Evolutionary conservation across 2,888 invertebrate species (phyloP), one percentile per base, ranked within the genome.

Genomic region (Rhorus exstirpatorius): DNA sequence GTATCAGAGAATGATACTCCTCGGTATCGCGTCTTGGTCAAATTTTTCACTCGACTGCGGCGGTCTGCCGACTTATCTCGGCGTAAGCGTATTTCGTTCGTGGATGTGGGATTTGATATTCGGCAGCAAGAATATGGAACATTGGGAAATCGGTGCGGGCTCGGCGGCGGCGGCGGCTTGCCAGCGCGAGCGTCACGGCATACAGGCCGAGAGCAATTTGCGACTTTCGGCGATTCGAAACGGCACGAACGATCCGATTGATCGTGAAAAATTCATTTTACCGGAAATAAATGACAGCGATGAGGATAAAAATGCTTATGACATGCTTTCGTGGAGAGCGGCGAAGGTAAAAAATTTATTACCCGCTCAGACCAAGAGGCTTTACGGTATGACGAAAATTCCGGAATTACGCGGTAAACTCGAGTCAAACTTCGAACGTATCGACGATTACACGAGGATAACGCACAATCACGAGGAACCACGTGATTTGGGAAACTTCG

Each of bases 21-120:
- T 89, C 2, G 89, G 89, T 12, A 86, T 89, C 19, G 89, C 89
- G 1, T 89, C 89, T 0, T 88, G 88, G 87, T 85, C 89, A 0
- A 89, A 88, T 35, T 89, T 86, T 79, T 88, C 88, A 0, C 83
- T 89, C 17, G 84, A 87, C 17, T 89, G 88, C 65, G 87, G 84
- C 3, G 83, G 86, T 24, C 60, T 87, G 44, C 86, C 86, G 53
- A 85, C 87, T 41, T 89, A 89, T 60, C 77, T 89, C 17, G 78
- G 84, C 26, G 84, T 89, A n/a, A 84, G 77, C 77, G 51, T 74
- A 3, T 89, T 89, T 68, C 83, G 88, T 68, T 84, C 82, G 14
- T 88, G 88, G 88, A 85, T 88, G 72, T 63, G 85, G 63, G 76
- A 87, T 44, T 82, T 88, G 24, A 86, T 87, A 65, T 83, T 83